Evolutionary conservation across 2,113 vertebrate genomes (phyloP), one percentile per base, ranked within the genome.

Genomic region (Sinocyclocheilus grahami): DNA sequence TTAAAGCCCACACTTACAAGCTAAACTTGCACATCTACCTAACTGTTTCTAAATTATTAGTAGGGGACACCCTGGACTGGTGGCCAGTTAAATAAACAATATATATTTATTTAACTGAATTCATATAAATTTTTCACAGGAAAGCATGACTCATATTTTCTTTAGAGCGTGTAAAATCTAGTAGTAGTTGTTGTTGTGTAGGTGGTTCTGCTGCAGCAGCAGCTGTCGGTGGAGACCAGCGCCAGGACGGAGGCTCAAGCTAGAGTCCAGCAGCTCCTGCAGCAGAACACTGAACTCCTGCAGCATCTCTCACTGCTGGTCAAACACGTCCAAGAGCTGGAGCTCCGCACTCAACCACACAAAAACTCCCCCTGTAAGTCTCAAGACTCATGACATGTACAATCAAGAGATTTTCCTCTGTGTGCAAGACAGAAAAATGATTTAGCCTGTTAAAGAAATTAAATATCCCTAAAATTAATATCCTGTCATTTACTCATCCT

Each of bases 281-380:
- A 97, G 83, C 98, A 99, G 95, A 99, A 99, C 93, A 97, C 97
- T 14, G 97, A 99, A 92, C 93, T 99, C 89, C 96, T 99, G 78
- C 97, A 97, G 80, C 98, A 99, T 91, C 96, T 99, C 90, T 98
- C 98, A 0, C 95, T 99, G 89, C 94, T 99, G 90, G 97, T 99
- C 87, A 97, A 96, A 90, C 98, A 99, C 91, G 96, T 99, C 90
- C 98, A 99, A 92, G 98, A 99, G 87, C 93, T 99, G 91, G 98
- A 99, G 93, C 94, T 97, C 88, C 97, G 97, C 92, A 91, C 80
- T 33, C 63, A 71, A 37, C 7, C 97, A 71, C 92, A 95, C 0
- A 96, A 95, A 76, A 93, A 96, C 87, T 95, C 87, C 0, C 93
- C 96, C 37, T 96, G 98, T 99, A 94, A 97, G 97, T 85, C 0